Base-by-base conservation (phyloP, 2,797 vertebrate species). In the Rhinogobio ventralis region DNA sequence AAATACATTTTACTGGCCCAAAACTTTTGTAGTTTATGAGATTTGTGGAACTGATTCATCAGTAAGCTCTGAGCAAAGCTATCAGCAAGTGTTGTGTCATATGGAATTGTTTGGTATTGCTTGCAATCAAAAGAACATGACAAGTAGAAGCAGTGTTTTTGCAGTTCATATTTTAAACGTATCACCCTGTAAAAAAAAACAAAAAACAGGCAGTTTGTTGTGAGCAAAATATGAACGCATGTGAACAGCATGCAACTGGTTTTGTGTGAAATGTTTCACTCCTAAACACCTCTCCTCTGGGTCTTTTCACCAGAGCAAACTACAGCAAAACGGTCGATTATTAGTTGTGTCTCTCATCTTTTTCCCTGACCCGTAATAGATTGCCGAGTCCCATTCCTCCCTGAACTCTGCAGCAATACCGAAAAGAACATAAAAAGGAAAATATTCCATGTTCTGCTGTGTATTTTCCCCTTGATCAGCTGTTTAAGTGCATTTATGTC, bases 381-480 rank as follows among this genome's bases (percentile, higher is more conserved):
- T 72, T 64, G 55, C 14, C 87, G 85, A 86, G 85, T 88, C 90
- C 81, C 73, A 79, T 36, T 53, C 60, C 30, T 64, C 85, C 89
- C 71, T 84, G 62, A 57, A 66, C 57, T 79, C 13, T 46, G 3
- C 8, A 39, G 45, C 67, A 81, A 20, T 23, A 71, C 36, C 8
- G 23, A 67, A 53, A 30, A 8, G 0, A 49, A 23, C 30, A 30
- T 1, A 67, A 72, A 20, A 28, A 67, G 46, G 17, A 17, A 68
- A 74, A 36, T 2, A 64, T 75, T 57, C 25, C n/a, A 20, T 30
- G 4, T 57, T 68, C 49, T n/a, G 13, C 72, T 42, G n/a, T 53
- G 39, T 20, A 30, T 55, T 77, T 69, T 36, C 23, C 51, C 62
- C 49, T 77, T 77, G 62, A 77, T 77, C 49, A 83, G 36, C 33